phyloP scores from a whole-genome alignment of 2,113 vertebrate genomes.

The Bujurquina vittata region DNA sequence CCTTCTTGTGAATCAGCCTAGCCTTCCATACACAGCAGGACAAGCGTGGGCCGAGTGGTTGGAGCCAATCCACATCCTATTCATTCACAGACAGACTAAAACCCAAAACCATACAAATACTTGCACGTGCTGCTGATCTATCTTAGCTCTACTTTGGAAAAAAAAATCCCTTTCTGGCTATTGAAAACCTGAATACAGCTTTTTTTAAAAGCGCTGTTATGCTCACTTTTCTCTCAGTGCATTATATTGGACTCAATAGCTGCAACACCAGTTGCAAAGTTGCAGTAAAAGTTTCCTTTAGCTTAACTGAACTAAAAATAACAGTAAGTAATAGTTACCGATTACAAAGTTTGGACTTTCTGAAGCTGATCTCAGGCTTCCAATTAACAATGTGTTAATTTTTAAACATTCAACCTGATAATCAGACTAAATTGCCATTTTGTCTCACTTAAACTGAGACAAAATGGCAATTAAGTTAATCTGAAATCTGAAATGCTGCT shows the following conservation, averaged over 20 bases:
- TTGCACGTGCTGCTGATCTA: background rate
- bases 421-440: background rate
- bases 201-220: background rate
- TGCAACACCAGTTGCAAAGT: background rate
- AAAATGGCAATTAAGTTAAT: background rate
- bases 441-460: slow-evolving; percentile 9
- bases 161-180: background rate
- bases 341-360: background rate
- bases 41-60: slow-evolving; percentile 56
- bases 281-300: background rate
- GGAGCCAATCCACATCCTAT: slow-evolving; percentile 59
- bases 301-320: background rate
- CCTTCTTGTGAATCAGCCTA: slow-evolving; percentile 57
- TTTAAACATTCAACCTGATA: background rate
- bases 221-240: background rate
- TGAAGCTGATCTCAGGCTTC: background rate
- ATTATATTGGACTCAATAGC: background rate
- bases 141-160: background rate
- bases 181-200: background rate
- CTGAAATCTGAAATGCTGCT: background rate
- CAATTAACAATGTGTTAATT: background rate
- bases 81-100: slow-evolving; percentile 61
- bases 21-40: slow-evolving; percentile 35
- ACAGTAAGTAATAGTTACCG: background rate
- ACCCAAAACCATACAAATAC: background rate